Evolutionary conservation across 2,888 invertebrate genomes (phyloP), one percentile per base, ranked within the genome.

Genomic region (Metalampra italica): DNA sequence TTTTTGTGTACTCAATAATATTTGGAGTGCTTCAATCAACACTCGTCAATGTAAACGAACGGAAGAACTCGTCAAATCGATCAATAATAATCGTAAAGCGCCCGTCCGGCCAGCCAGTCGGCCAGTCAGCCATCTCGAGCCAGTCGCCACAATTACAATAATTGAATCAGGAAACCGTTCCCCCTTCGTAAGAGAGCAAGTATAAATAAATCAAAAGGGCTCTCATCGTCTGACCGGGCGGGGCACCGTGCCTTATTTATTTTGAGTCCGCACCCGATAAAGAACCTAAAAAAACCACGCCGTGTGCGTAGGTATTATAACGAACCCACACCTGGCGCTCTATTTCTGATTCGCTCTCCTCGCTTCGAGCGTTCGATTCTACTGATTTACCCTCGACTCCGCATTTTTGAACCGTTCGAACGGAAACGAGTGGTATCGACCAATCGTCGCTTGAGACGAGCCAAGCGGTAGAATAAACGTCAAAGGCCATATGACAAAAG

Each of bases 141-240:
- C 51, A 54, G 40, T 29, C 60, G 62, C 56, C 52, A 58, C 75
- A 78, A 82, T 81, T 77, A 77, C 71, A 78, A 78, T 82, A 80
- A 83, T 83, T 79, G 77, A 82, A 81, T 82, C 75, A 79, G 80
- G 79, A 82, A 77, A 69, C 71, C 57, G 70, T 71, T 79, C 74
- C 78, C 78, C 77, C 68, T 67, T 62, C 67, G 63, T 38, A 14
- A 59, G 60, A 60, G 59, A 53, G 52, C 55, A 60, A 63, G 64
- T 75, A 79, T 79, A 78, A 80, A 82, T 80, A 82, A 78, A 80
- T 78, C 78, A 73, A 69, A 72, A 68, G 64, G 62, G 58, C 64
- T 65, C 66, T 71, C 69, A 63, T 61, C 62, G 54, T 46, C 53
- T 50, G 50, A 52, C 60, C 61, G 66, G 56, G 53, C 60, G 66